Evolutionary conservation across 2,113 vertebrate species (phyloP).

Genomic region (Oncorhynchus masou): DNA sequence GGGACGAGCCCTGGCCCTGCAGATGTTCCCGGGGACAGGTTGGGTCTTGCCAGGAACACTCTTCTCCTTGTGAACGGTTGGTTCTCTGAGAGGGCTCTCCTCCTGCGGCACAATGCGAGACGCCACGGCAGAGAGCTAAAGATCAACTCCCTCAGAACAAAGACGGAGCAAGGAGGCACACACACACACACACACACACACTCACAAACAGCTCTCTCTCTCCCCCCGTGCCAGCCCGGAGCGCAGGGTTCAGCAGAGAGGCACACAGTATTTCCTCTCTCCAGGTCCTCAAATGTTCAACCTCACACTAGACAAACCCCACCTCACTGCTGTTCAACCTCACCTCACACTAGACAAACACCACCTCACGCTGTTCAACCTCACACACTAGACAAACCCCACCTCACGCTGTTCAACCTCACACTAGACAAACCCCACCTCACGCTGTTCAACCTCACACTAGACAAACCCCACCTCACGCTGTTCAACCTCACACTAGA

Average conservation of each 20-base stretch:
- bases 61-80: slow-evolving; percentile 37
- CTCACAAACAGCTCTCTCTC: slow-evolving; percentile 63
- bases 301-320: slow-evolving; percentile 27
- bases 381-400: too few relatives aligned
- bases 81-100: slow-evolving; percentile 20
- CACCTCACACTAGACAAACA: too few relatives aligned
- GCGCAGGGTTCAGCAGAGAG: slow-evolving; percentile 70
- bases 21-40: slow-evolving; percentile 93
- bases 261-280: slow-evolving; percentile 68
- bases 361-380: too few relatives aligned
- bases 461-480: too few relatives aligned
- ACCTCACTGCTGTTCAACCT: background rate
- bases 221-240: slow-evolving; percentile 68
- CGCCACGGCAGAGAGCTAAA: slow-evolving; percentile 40
- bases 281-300: slow-evolving; percentile 55
- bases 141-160: too few relatives aligned
- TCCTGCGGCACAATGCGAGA: slow-evolving; percentile 82
- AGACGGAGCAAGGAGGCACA: too few relatives aligned
- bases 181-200: background rate
- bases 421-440: too few relatives aligned
- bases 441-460: too few relatives aligned
- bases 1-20: slow-evolving; percentile 80
- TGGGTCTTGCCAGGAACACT: slow-evolving; percentile 79
- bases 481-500: too few relatives aligned
- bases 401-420: too few relatives aligned